Evolutionary conservation across 1,140 invertebrate genomes (phyloP).

Genomic region (Philopotamus ludificatus): DNA sequence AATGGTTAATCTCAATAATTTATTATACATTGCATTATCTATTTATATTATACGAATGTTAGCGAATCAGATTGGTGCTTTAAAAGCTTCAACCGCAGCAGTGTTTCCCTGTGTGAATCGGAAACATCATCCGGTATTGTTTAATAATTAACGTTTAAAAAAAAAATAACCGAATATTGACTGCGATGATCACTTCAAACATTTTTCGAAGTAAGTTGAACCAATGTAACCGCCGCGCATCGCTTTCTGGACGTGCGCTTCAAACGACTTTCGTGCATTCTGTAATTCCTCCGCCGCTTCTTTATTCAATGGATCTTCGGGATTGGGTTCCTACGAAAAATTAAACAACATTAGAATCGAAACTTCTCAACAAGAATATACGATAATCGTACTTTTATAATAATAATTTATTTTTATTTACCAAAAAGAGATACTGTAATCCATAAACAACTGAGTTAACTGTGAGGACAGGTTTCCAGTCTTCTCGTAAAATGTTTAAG

Average conservation of each 20-base stretch:
- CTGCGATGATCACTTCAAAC: constrained; percentile 84
- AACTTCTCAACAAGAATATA: not conserved
- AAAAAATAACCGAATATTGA: constrained; percentile 3
- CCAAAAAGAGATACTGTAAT: constrained; percentile 95
- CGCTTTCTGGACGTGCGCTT: constrained; percentile 94
- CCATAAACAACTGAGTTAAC: constrained; percentile 98
- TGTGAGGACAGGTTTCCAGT: constrained; percentile 98
- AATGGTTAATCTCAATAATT: not conserved
- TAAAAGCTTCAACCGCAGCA: not conserved
- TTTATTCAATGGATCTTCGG: constrained; percentile 97
- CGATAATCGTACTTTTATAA: not conserved
- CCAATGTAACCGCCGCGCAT: constrained; percentile 95
- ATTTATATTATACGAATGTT: not conserved
- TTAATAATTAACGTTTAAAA: not conserved
- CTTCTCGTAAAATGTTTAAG: constrained; percentile 92
- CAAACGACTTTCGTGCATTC: constrained; percentile 90
- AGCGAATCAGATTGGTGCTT: not conserved
- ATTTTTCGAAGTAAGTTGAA: constrained; percentile 90
- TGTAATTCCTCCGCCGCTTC: constrained; percentile 98
- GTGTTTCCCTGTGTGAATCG: not conserved
- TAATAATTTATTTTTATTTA: constrained; percentile 52
- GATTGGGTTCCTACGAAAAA: constrained; percentile 85
- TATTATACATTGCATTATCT: constrained; percentile 3
- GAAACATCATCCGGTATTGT: not conserved
- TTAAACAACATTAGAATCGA: not conserved